These are phyloP conservation scores for Pseudopipra pipra DNA, from an alignment of 2,113 vertebrate genomes.

Conservation along the genomic window DNA sequence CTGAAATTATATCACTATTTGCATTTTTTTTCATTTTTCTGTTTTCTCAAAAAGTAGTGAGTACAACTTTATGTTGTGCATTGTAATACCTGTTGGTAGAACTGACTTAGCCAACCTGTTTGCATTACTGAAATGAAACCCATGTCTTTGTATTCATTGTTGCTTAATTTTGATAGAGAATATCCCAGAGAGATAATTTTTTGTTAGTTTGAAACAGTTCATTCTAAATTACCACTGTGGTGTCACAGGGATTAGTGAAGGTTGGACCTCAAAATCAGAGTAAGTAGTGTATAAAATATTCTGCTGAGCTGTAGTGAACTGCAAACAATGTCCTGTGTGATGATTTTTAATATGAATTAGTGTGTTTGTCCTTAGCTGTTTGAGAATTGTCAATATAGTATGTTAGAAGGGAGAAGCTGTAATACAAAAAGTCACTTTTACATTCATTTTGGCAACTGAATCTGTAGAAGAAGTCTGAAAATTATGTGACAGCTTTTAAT, in stretches of 20 bases:
- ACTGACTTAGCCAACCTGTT: not conserved
- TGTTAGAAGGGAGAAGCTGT: not conserved
- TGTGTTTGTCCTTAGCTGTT: not conserved
- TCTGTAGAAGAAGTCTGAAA: not conserved
- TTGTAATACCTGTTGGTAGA: not conserved
- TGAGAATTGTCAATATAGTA: not conserved
- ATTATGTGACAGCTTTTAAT: not conserved
- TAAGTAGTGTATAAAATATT: not conserved
- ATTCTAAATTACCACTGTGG: not conserved
- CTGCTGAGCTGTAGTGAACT: not conserved
- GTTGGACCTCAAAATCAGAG: not conserved
- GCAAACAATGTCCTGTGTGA: fast-evolving
- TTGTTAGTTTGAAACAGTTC: not conserved
- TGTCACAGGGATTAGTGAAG: not conserved
- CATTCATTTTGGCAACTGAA: not conserved
- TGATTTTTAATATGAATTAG: not conserved
- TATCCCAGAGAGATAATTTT: not conserved
- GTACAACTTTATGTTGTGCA: not conserved
- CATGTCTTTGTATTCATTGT: not conserved
- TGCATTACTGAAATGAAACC: not conserved
- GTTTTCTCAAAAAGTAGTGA: not conserved
- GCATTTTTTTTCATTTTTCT: not conserved
- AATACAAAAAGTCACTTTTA: not conserved
- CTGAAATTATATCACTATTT: not conserved
- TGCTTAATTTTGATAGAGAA: not conserved